Base-by-base conservation (phyloP, 2,888 invertebrate genomes). In the Argynnis bischoffii region DNA sequence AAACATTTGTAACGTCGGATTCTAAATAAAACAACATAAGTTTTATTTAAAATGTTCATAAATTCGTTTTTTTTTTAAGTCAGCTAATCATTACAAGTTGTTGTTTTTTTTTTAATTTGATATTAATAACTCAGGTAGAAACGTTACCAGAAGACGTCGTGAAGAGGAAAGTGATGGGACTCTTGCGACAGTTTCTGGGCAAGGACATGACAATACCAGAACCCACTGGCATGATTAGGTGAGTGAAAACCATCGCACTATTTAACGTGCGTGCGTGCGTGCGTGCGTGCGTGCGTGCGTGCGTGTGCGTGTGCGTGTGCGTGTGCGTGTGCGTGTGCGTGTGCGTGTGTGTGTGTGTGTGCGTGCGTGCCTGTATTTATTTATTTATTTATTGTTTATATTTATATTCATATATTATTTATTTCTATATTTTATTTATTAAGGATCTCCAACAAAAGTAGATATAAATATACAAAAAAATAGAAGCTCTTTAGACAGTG, bases 121-220 rank as follows among this genome's bases (percentile, higher is more conserved):
- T 21, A 21, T 55, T n/a, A 5, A n/a, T 5, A 2, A 16, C 47
- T 79, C 79, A 91, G 92, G 80, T 90, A 21, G 91, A 92, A 74
- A 84, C 84, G 0, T 69, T 92, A 8, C 85, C 89, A 0, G 87
- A 87, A 2, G 88, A 88, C 0, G 81, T 81, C 0, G 88, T 91
- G 0, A 86, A 79, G 65, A 82, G 74, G 66, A 88, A 89, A 81
- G 73, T 75, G 0, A 83, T 88, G 81, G 81, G 78, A 16, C 60
- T 90, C 0, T 56, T 92, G 0, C 79, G 84, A 15, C 79, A 71
- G 64, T 92, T 92, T 67, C 81, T 91, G 78, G 89, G 89, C 0
- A 79, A 77, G 2, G 72, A 77, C 4, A 73, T 63, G 0, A 79
- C 74, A 0, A 81, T 91, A 50, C 87, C 90, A 0, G 87, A 89